Evolutionary conservation across 2,888 invertebrate genomes (phyloP), one percentile per base, ranked within the genome.

Genomic region (Tipula helvola): DNA sequence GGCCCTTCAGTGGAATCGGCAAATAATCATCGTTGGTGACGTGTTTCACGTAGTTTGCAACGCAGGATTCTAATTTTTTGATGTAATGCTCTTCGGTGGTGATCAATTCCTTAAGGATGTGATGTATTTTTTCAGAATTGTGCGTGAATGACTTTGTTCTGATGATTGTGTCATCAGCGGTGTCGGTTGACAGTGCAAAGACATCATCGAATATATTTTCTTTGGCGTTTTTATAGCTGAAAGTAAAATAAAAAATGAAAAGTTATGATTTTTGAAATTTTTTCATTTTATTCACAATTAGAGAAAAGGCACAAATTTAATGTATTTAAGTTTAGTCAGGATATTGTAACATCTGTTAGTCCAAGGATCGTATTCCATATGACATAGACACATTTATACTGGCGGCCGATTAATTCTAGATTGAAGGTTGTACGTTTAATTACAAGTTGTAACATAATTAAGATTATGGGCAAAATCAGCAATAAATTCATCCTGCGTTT

Each of bases 1-100:
- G 91, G 52, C 91, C 91, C 1, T 90, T 89, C 44, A 92, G 87
- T 0, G 90, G 90, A 52, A 89, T 47, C 0, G 91, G 92, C 13
- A 91, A 87, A 88, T 91, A 90, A 16, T 36, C 0, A 86, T 89
- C 89, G 39, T 90, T 89, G 41, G 89, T 88, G 87, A 91, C 91
- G 87, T 91, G 90, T 36, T 90, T 89, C 52, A 90, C 90, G 88
- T 91, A 91, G 88, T 91, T 91, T 47, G 89, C 88, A 3, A 91
- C 89, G 28, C 92, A 91, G n/a, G 88, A 89, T 18, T 89, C 89
- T 12, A 91, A 88, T 87, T 90, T 91, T 13, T 90, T 89, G 84
- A 91, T 90, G 87, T 91, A 91, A 3, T 90, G 39, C 3, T 91
- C 90, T 88, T 91, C 91, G 0, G 91, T 91, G 87, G 90, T 89